Percentiles rank a stretch among this genome's conserved stretches.
These are phyloP conservation scores for Oryzias curvinotus DNA, from an alignment of 2,113 vertebrate genomes.

Conservation along the genomic window DNA sequence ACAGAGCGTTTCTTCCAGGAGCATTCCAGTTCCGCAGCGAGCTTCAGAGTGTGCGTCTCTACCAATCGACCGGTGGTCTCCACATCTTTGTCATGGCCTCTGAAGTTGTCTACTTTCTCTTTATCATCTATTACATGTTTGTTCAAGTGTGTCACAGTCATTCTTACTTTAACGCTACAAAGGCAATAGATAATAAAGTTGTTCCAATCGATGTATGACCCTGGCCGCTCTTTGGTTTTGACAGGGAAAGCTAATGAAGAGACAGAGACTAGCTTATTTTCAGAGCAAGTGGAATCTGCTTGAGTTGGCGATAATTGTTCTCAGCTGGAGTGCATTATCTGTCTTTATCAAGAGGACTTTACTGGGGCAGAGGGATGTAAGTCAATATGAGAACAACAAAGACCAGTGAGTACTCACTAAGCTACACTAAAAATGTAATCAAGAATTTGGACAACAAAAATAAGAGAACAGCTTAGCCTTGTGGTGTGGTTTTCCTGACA, in stretches of 20 bases:
- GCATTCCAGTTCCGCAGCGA: slow-evolving; percentile 83
- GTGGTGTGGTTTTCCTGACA: no score
- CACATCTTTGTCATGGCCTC: slow-evolving; percentile 90
- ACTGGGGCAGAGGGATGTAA: slow-evolving; percentile 82
- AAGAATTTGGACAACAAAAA: neutral
- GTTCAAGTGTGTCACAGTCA: slow-evolving; percentile 79
- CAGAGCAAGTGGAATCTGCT: slow-evolving; percentile 89
- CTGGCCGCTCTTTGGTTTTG: slow-evolving; percentile 20
- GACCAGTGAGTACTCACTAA: slow-evolving; percentile 76
- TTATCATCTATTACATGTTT: slow-evolving; percentile 91
- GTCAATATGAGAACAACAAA: slow-evolving; percentile 82
- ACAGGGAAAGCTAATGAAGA: slow-evolving; percentile 85
- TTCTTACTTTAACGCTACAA: neutral
- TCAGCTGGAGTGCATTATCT: slow-evolving; percentile 88
- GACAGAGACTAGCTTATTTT: slow-evolving; percentile 86
- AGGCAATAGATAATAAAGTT: neutral
- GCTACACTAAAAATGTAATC: neutral
- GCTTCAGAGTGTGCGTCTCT: slow-evolving; percentile 87
- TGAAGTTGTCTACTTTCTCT: slow-evolving; percentile 88
- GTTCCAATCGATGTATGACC: neutral
- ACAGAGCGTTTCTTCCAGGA: slow-evolving; percentile 68
- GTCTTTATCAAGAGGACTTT: slow-evolving; percentile 89
- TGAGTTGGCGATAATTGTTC: slow-evolving; percentile 85
- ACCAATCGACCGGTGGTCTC: slow-evolving; percentile 85
- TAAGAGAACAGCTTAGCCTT: neutral